Conservation (phyloP, 2,888 invertebrate species). For the Nymphalis c-album region DNA sequence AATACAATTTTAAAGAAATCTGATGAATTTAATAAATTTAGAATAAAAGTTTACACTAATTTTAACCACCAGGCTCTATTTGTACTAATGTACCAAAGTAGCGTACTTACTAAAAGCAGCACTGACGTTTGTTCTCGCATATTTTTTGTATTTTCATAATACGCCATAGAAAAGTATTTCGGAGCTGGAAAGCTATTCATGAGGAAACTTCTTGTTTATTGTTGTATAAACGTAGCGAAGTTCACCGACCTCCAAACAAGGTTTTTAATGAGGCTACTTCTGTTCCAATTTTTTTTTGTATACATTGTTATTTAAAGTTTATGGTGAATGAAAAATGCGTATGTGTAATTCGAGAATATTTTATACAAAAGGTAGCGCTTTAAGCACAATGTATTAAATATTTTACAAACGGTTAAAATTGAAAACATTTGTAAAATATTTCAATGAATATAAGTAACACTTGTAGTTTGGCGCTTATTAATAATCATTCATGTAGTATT, state of each 20-base stretch:
- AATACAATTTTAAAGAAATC: too few relatives aligned
- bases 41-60: not conserved
- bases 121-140: constrained; percentile 17
- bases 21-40: too few relatives aligned
- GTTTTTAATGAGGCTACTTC: constrained; percentile 25
- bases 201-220: constrained; percentile 30
- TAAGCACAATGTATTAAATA: not conserved
- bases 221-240: constrained; percentile 25
- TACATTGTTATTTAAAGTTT: constrained; percentile 1
- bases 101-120: constrained; percentile 1
- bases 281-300: constrained; percentile 7
- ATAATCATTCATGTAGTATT: not conserved
- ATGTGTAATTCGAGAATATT: too few relatives aligned
- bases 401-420: not conserved
- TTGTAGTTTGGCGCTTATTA: not conserved
- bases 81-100: constrained; percentile 2
- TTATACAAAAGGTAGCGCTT: too few relatives aligned
- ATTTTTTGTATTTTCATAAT: constrained; percentile 29
- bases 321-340: not conserved
- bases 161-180: constrained; percentile 24
- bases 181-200: constrained; percentile 23
- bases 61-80: not conserved
- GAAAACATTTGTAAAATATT: not conserved
- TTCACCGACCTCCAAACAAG: constrained; percentile 26
- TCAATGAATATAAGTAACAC: not conserved